Evolutionary conservation across 2,888 invertebrate genomes (phyloP).

Genomic region (Ophioninae sp.): DNA sequence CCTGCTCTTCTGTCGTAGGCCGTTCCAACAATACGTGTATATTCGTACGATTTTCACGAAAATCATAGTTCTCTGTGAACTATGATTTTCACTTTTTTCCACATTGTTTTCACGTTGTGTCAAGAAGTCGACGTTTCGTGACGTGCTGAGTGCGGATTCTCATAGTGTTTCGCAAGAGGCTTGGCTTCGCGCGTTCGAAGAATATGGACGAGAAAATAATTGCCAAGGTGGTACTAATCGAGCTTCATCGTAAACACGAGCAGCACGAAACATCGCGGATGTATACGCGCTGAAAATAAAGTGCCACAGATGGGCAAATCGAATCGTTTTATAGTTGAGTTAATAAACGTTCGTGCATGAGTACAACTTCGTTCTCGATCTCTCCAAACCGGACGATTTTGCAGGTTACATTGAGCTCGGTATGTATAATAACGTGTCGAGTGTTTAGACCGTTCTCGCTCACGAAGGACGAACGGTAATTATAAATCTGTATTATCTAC

Average conservation of each 20-base stretch:
- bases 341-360: slow-evolving; percentile 33
- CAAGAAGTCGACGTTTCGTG: neutral
- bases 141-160: neutral
- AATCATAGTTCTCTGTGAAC: too few species aligned
- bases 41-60: too few species aligned
- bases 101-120: too few species aligned
- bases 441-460: slow-evolving; percentile 57
- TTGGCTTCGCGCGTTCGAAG: slow-evolving; percentile 20
- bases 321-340: slow-evolving; percentile 53
- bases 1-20: neutral
- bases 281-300: slow-evolving; percentile 41
- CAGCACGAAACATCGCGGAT: slow-evolving; percentile 39
- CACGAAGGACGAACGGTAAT: slow-evolving; percentile 59
- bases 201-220: slow-evolving; percentile 47
- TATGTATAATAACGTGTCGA: neutral
- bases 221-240: slow-evolving; percentile 43
- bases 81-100: neutral
- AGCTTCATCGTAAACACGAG: slow-evolving; percentile 37
- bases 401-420: neutral
- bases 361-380: neutral
- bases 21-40: neutral
- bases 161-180: slow-evolving; percentile 25
- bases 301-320: slow-evolving; percentile 55
- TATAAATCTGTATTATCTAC: slow-evolving; percentile 64
- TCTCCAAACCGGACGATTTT: slow-evolving; percentile 10